Evolutionary conservation across 2,797 vertebrate species (phyloP), one percentile per base, ranked within the genome.

Genomic region (Chelidonichthys spinosus): DNA sequence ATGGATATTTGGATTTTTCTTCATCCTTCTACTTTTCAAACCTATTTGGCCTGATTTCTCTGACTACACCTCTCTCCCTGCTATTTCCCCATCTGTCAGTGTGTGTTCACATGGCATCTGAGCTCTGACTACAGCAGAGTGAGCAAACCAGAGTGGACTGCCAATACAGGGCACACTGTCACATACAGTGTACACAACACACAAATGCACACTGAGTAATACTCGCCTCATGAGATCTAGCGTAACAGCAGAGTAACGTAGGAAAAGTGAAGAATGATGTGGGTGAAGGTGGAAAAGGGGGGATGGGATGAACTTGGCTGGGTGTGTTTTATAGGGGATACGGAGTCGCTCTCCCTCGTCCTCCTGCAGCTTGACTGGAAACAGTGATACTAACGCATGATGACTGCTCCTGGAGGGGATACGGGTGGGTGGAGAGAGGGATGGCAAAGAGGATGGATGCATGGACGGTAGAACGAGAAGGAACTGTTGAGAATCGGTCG

Each of bases 351-450:
- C 76, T 62, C 60, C 60, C 7, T 69, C 72, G 14, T 76, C 78
- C 72, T 81, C 81, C 71, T 72, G 68, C 82, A 70, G 85, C 81
- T 74, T 69, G 47, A 25, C 72, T 83, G 78, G 73, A 72, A 72
- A 78, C 76, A 69, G 62, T 93, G 92, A 93, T 62, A 63, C 81
- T 93, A 91, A 94, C 73, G 11, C 84, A 68, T 74, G 74, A 78
- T 81, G 91, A 93, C 91, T 90, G 69, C 79, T 2, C 72, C 91
- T 88, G 74, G 78, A 81, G 90, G 92, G 87, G 66, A 74, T 44
- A 56, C 14, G 69, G 78, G 61, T 63, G 85, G 75, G 75, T 74
- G 81, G 75, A 86, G 82, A 63, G 52, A 76, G 53, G 73, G 77
- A 63, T 58, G 82, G 69, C 17, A 33, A 52, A 55, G 52, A 58